Evolutionary conservation across 1,140 invertebrate species (phyloP), one percentile per base, ranked within the genome.

Genomic region (Papilio dardanus): DNA sequence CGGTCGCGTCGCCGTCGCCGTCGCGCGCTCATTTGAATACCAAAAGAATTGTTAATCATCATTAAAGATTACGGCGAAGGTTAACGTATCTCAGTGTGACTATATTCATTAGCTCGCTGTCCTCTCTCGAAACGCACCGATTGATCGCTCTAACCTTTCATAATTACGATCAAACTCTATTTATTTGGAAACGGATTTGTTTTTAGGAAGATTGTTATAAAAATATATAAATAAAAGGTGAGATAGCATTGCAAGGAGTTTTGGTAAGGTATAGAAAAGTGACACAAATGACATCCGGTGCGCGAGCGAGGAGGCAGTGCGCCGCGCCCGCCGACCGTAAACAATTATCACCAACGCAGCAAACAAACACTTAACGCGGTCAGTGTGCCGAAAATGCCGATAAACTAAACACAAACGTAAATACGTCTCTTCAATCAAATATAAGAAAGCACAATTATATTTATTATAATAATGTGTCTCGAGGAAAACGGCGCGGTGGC

Each of bases 1-100:
- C 54, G 14, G 54, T 62, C 54, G 14, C 24, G 21, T 28, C 54
- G 24, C 21, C n/a, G n/a, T n/a, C n/a, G n/a, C n/a, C n/a, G n/a
- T 62, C 54, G 21, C 24, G 28, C 54, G 54, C 21, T 62, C 21
- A 28, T 62, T 62, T 62, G 21, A 62, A 62, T 62, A 62, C 54
- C 24, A 62, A 62, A 62, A 62, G 24, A 62, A 62, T 62, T 5
- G 54, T 62, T 62, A 62, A 62, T 62, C 54, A 62, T 28, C 54
- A 28, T 62, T 62, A 28, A 62, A 62, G 54, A 62, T 62, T 62
- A 62, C 24, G 21, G 30, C 12, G 54, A 62, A 62, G 54, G 54
- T 28, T 62, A 30, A 62, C 14, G 54, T 62, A 62, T 28, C 54
- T 28, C 12, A 62, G 54, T 28, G 54, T 62, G 10, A 6, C 24